These are phyloP conservation scores for Notoglanidium macrostoma DNA, from an alignment of 2,797 vertebrate genomes.

Conservation along the genomic window DNA sequence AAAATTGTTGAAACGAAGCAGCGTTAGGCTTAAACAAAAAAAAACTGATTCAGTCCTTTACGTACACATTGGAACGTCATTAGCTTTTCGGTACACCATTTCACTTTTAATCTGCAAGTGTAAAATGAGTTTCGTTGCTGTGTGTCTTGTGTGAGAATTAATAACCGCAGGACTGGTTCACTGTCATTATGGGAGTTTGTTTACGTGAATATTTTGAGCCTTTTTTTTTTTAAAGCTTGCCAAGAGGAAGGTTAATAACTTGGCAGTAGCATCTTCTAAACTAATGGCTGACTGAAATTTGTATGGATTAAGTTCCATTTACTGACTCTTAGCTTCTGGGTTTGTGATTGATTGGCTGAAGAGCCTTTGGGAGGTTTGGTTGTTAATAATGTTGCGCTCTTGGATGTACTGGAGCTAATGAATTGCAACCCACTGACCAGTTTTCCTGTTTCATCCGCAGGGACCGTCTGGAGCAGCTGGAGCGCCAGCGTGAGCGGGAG, in stretches of 20 bases:
- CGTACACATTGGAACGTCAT: background rate
- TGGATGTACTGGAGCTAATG: background rate
- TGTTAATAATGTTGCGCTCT: background rate
- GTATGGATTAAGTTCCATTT: background rate
- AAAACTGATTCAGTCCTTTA: no score
- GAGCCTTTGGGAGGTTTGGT: background rate
- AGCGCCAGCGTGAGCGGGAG: conserved; percentile 89
- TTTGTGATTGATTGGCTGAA: background rate
- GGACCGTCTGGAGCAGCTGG: conserved; percentile 93
- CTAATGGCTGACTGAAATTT: background rate
- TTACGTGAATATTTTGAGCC: background rate
- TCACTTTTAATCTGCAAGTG: background rate
- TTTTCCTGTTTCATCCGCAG: conserved; percentile 66
- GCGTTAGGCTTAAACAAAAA: background rate
- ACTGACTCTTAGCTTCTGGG: background rate
- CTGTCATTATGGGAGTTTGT: background rate
- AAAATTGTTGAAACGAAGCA: background rate
- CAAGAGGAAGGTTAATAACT: background rate
- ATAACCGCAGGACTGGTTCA: background rate
- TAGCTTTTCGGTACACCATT: background rate
- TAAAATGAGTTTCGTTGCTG: background rate
- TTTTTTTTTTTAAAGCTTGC: background rate
- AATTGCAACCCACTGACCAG: background rate
- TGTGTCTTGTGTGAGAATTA: background rate
- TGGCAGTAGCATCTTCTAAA: background rate